These are phyloP conservation scores for Aphelenchoides avenae DNA, from an alignment of 1,140 invertebrate species.

Conservation along the genomic window DNA sequence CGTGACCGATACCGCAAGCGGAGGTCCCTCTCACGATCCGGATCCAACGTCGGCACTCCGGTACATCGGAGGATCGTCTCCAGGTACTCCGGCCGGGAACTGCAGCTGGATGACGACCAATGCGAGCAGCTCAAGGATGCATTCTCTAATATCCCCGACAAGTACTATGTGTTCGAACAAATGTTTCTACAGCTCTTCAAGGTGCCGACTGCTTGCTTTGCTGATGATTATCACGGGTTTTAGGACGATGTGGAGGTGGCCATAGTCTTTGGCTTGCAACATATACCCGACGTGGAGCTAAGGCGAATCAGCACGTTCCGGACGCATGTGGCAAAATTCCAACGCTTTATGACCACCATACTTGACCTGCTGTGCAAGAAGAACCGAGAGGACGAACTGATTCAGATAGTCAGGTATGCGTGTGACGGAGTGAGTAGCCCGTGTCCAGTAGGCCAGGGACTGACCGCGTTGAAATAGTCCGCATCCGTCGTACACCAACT, in stretches of 20 bases:
- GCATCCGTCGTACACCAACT: background rate
- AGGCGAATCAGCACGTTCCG: conserved; percentile 43
- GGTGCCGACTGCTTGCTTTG: too few species aligned
- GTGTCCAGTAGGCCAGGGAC: background rate
- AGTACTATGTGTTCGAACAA: conserved; percentile 40
- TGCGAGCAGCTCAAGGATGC: conserved; percentile 40
- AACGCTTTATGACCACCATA: conserved; percentile 51
- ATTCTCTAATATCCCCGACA: conserved; percentile 49
- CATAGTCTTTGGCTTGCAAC: conserved; percentile 44
- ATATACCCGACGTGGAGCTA: conserved; percentile 41
- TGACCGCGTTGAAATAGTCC: conserved; percentile 13
- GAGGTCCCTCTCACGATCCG: conserved; percentile 16
- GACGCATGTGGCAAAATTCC: conserved; percentile 57
- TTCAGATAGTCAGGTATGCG: conserved; percentile 50
- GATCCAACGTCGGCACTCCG: conserved; percentile 12
- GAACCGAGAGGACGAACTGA: conserved; percentile 46
- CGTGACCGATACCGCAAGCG: conserved; percentile 28
- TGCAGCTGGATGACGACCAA: conserved; percentile 38
- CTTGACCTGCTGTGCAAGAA: conserved; percentile 45
- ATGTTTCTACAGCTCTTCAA: conserved; percentile 51
- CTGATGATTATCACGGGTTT: too few species aligned
- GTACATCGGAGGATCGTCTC: conserved; percentile 24
- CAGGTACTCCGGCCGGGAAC: conserved; percentile 38
- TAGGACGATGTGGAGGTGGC: conserved; percentile 53
- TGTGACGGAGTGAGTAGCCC: background rate